These are phyloP conservation scores for Lamprotornis superbus DNA, from an alignment of 2,113 vertebrate species.

Conservation along the genomic window DNA sequence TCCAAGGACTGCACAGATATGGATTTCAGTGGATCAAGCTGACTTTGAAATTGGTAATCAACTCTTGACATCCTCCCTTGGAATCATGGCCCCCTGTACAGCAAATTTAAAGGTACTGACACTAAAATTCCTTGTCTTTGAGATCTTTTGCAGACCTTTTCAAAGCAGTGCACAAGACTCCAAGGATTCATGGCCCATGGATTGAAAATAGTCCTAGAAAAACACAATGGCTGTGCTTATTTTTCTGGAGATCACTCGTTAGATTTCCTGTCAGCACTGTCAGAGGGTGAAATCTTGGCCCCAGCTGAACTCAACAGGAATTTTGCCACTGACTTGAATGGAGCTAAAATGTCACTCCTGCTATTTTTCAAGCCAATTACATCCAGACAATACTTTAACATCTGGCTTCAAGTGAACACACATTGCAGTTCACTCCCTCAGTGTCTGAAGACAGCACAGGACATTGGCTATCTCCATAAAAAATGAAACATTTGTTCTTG, in stretches of 20 bases:
- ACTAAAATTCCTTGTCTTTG: not conserved
- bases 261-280: not conserved
- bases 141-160: not conserved
- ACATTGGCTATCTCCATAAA: not conserved
- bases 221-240: not conserved
- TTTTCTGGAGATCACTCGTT: not conserved
- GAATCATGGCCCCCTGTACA: not conserved
- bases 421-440: not conserved
- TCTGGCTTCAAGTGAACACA: slow-evolving; percentile 34
- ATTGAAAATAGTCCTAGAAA: slow-evolving; percentile 2
- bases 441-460: not conserved
- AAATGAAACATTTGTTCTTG: not conserved
- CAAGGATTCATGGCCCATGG: not conserved
- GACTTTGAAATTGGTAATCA: not conserved
- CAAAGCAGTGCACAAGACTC: not conserved
- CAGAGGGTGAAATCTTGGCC: slow-evolving; percentile 28
- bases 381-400: slow-evolving; percentile 53
- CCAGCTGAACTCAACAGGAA: slow-evolving; percentile 39
- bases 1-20: not conserved
- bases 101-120: not conserved
- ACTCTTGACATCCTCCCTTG: not conserved
- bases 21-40: not conserved
- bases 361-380: slow-evolving; percentile 51
- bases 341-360: slow-evolving; percentile 59
- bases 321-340: slow-evolving; percentile 42